Evolutionary conservation across 2,113 vertebrate species (phyloP).

Genomic region (Guaruba guarouba): DNA sequence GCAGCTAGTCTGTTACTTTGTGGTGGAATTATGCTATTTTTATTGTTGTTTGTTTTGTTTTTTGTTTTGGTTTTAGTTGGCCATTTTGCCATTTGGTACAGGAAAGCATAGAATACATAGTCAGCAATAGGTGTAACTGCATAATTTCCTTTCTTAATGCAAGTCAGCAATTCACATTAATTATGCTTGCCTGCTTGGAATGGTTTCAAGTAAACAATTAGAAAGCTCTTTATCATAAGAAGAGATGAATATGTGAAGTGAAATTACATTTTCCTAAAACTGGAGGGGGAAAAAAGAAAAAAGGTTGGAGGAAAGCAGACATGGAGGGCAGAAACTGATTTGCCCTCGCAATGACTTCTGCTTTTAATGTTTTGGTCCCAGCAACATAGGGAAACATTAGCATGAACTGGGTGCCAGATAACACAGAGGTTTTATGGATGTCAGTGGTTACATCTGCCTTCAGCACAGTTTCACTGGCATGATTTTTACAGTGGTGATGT

Average conservation of each 20-base stretch:
- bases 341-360: not conserved
- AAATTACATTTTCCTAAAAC: not conserved
- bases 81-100: not conserved
- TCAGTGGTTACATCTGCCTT: not conserved
- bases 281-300: not conserved
- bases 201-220: slow-evolving; percentile 40
- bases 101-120: not conserved
- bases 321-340: not conserved
- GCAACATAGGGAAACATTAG: not conserved
- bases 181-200: slow-evolving; percentile 15
- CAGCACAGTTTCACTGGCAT: not conserved
- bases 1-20: not conserved
- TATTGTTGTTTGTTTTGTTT: not conserved
- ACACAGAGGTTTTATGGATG: not conserved
- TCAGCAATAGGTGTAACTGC: slow-evolving; percentile 11
- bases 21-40: not conserved
- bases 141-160: slow-evolving; percentile 1
- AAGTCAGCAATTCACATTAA: not conserved
- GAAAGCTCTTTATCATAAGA: not conserved
- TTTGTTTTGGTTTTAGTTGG: not conserved
- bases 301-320: not conserved
- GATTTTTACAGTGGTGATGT: not conserved
- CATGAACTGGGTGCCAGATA: not conserved
- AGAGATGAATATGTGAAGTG: not conserved
- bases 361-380: not conserved